Evolutionary conservation across 1,140 invertebrate genomes (phyloP), one percentile per base, ranked within the genome.

Genomic region (Polypedilum pembai): DNA sequence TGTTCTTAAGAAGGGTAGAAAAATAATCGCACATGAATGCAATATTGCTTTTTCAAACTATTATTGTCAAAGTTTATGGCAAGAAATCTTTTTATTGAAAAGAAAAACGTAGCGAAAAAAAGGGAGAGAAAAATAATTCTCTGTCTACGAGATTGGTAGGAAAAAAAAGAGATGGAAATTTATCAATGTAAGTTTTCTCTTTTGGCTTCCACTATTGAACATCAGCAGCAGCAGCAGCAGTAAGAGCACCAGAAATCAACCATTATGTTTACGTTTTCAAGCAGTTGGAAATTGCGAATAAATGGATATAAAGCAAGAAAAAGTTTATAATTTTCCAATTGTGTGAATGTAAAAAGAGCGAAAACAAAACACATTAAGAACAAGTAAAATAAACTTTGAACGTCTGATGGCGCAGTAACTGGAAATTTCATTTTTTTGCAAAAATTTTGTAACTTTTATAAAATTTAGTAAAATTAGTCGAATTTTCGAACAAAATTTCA

Each of bases 11-110:
- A 8, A 45, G 15, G 8, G 41, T 15, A 56, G n/a, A 56, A 56
- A 56, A n/a, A 56, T 56, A 56, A 56, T 56, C 45, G 45, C n/a
- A 56, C n/a, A 56, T 56, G 45, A 56, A 56, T 56, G 45, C 45
- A 56, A 56, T 56, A 56, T 56, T 56, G 45, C 45, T 56, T 56
- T 56, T n/a, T 56, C 45, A 15, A 33, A 56, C 45, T 56, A 56
- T 56, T 56, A 56, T 56, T 56, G 45, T 56, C 45, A 56, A 56
- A 56, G 45, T 56, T 56, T 56, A 56, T 56, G 12, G 45, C 45
- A 15, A 56, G 15, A 56, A 56, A 56, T 56, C 45, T 56, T 56
- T 33, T 5, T 56, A 56, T 56, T 56, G 45, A 56, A 56, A 56
- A 15, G 41, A 45, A 45, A 45, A 45, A 45, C 8, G 15, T 45